Conservation (phyloP, 2,888 invertebrate genomes). For the Gryllus longicercus region DNA sequence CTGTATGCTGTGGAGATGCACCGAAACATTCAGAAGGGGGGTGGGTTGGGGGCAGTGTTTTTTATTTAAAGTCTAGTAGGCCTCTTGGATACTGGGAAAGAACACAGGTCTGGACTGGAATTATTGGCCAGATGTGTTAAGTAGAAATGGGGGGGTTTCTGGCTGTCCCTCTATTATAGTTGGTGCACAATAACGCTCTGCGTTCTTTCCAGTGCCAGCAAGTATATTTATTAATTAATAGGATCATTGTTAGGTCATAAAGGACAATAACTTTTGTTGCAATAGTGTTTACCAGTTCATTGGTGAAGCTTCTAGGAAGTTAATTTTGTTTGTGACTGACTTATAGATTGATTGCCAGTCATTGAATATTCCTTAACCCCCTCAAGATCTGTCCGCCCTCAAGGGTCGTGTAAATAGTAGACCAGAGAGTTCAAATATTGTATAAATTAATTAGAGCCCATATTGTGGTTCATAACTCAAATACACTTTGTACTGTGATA, state of each 20-base stretch:
- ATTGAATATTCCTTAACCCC: conserved; percentile 39
- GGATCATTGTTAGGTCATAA: conserved; percentile 26
- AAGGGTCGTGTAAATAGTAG: conserved; percentile 41
- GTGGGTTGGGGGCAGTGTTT: conserved; percentile 47
- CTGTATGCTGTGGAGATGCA: conserved; percentile 84
- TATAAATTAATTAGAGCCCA: conserved; percentile 37
- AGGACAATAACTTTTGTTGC: conserved; percentile 29
- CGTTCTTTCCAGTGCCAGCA: conserved; percentile 36
- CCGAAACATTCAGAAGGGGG: conserved; percentile 82
- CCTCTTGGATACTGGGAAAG: conserved; percentile 33
- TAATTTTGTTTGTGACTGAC: conserved; percentile 32
- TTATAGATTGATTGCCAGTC: conserved; percentile 28
- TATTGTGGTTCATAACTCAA: conserved; percentile 34
- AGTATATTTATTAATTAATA: conserved; percentile 31
- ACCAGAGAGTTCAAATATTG: conserved; percentile 39
- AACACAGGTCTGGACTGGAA: conserved; percentile 33
- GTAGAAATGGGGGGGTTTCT: conserved; percentile 18
- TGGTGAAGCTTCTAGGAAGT: conserved; percentile 29
- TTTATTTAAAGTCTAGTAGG: conserved; percentile 44
- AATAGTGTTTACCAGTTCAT: conserved; percentile 23
- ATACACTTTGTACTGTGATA: conserved; percentile 49
- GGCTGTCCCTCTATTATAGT: conserved; percentile 28
- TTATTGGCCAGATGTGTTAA: neutral
- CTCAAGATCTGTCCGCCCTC: conserved; percentile 41
- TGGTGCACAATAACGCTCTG: conserved; percentile 31